Conservation (phyloP, 2,888 invertebrate species). For the Pristionchus maxplancki region DNA sequence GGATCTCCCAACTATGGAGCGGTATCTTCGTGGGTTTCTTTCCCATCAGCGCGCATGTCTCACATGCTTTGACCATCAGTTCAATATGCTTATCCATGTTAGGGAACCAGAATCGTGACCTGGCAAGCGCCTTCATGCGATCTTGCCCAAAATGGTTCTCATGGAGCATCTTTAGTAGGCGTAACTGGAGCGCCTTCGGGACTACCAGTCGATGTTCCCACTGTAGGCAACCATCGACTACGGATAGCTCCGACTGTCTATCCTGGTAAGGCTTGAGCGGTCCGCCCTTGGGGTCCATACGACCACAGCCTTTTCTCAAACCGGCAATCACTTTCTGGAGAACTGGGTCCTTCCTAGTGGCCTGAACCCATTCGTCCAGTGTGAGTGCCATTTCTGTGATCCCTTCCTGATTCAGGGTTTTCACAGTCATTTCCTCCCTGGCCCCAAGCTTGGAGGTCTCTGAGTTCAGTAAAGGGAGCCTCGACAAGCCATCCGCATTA, state of each 20-base stretch:
- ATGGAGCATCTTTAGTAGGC: background rate
- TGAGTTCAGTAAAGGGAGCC: background rate
- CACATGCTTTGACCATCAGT: background rate
- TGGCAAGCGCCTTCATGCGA: slow-evolving; percentile 34
- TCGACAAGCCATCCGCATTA: background rate
- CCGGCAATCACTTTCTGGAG: background rate
- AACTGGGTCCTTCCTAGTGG: background rate
- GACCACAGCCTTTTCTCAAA: background rate
- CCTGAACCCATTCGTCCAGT: background rate
- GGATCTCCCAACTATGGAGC: slow-evolving; percentile 36
- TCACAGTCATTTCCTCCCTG: background rate
- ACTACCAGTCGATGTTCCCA: slow-evolving; percentile 32
- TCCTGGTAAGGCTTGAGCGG: background rate
- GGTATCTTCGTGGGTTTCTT: background rate
- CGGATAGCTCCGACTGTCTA: background rate
- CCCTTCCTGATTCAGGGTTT: background rate
- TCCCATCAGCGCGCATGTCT: background rate
- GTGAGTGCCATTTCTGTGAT: background rate
- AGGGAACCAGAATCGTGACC: slow-evolving; percentile 47
- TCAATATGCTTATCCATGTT: slow-evolving; percentile 16
- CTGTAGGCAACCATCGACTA: background rate
- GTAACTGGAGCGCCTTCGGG: background rate
- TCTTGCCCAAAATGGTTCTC: slow-evolving; percentile 25
- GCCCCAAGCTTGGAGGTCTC: slow-evolving; percentile 75
- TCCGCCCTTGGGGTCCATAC: background rate